Evolutionary conservation across 2,797 vertebrate species (phyloP).

Genomic region (Acanthurus leucopareius): DNA sequence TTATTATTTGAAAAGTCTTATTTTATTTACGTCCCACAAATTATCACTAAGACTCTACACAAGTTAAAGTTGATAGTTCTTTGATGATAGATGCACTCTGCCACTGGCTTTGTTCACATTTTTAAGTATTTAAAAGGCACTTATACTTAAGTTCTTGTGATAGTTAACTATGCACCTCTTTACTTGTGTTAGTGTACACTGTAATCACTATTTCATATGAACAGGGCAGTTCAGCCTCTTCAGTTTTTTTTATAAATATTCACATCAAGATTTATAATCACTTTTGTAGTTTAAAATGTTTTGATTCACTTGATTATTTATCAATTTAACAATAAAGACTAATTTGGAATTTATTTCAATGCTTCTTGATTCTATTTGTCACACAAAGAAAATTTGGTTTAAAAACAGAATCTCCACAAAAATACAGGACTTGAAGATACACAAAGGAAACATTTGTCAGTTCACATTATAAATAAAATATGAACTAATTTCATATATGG

Average conservation of each 20-base stretch:
- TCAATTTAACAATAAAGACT: constrained; percentile 53
- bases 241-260: constrained; percentile 19
- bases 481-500: no score
- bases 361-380: background rate
- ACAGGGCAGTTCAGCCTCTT: background rate
- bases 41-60: constrained; percentile 28
- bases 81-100: constrained; percentile 23
- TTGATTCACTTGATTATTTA: constrained; percentile 40
- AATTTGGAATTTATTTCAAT: constrained; percentile 16
- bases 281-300: constrained; percentile 30
- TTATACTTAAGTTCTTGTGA: constrained; percentile 17
- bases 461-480: no score
- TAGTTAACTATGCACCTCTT: constrained; percentile 20
- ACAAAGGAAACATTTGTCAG: no score
- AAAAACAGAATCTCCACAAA: no score
- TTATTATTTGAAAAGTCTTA: constrained; percentile 3
- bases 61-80: background rate
- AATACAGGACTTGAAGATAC: no score
- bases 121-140: background rate
- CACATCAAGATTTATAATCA: constrained; percentile 32
- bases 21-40: constrained; percentile 30
- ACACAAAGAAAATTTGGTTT: background rate
- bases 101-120: constrained; percentile 32
- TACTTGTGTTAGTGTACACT: constrained; percentile 6
- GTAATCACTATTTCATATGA: constrained; percentile 22